A percentile compares a stretch with the other conserved stretches of the same genome.
Evolutionary conservation across 64 coral and sea anemone species (phyloP).

Genomic region (Catalaphyllia jardinei): DNA sequence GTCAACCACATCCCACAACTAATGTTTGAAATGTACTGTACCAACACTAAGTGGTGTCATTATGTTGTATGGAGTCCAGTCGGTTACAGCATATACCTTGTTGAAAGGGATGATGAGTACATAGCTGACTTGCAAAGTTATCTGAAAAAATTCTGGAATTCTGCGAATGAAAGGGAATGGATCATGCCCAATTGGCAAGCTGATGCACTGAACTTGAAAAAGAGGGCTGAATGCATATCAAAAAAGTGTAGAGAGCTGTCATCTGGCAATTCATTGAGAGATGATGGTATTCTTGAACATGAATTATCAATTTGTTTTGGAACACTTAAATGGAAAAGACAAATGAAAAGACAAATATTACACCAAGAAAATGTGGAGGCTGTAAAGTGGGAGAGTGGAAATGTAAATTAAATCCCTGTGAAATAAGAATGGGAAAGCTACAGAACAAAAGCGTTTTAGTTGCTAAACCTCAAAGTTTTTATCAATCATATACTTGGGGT

Average conservation of each 20-base stretch:
- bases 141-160: conserved; percentile 29
- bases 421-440: background rate
- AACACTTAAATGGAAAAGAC: background rate
- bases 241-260: background rate
- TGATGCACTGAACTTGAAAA: conserved; percentile 18
- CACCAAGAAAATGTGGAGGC: conserved; percentile 26
- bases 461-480: background rate
- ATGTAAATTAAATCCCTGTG: conserved; percentile 44
- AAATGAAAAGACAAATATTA: background rate
- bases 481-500: conserved; percentile 34
- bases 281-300: background rate
- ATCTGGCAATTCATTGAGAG: too few species aligned
- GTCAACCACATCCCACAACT: conserved; percentile 29
- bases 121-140: background rate
- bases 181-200: conserved; percentile 14
- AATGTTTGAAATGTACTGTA: conserved; percentile 41
- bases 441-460: conserved; percentile 9
- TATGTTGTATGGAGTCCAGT: conserved; percentile 50
- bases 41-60: background rate
- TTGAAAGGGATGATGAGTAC: too few species aligned
- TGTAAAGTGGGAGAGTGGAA: conserved; percentile 49
- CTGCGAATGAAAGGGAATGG: background rate
- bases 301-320: conserved; percentile 20
- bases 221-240: conserved; percentile 14
- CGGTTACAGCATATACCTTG: conserved; percentile 10